phyloP scores from a whole-genome alignment of 2,888 invertebrate species.

The Callimorpha dominula region DNA sequence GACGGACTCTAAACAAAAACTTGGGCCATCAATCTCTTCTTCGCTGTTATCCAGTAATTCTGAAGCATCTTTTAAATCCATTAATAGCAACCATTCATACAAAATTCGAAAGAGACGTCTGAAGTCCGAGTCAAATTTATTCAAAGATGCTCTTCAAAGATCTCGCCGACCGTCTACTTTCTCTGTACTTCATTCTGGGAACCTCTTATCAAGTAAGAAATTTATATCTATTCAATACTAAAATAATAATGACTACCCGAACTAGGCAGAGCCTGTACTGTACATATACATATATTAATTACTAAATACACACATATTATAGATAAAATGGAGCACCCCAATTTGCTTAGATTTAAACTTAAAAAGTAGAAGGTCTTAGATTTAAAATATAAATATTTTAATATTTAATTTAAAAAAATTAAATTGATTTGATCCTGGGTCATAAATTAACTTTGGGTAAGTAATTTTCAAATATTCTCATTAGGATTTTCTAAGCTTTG shows the following conservation, averaged over 20 bases:
- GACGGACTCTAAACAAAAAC: constrained; percentile 54
- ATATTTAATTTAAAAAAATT: not conserved
- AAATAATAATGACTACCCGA: no score
- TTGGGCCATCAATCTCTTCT: constrained; percentile 54
- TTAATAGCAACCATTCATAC: constrained; percentile 73
- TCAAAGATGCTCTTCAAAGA: constrained; percentile 71
- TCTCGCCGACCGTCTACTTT: constrained; percentile 62
- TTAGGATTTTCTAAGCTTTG: no score
- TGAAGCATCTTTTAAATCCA: constrained; percentile 78
- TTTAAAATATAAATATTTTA: not conserved
- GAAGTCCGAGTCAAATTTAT: constrained; percentile 74
- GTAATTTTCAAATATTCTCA: no score
- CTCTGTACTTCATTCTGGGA: constrained; percentile 61
- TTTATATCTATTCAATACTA: not conserved
- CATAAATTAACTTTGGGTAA: not conserved
- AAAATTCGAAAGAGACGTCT: constrained; percentile 75
- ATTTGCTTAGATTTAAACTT: not conserved
- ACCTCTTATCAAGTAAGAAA: constrained; percentile 63
- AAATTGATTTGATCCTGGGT: not conserved
- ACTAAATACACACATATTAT: no score
- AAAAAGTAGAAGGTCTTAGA: not conserved
- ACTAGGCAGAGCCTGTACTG: no score
- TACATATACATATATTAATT: no score
- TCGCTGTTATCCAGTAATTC: constrained; percentile 70
- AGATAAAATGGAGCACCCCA: not conserved